These are phyloP conservation scores for Sarcophaga variegata DNA, from an alignment of 2,888 invertebrate genomes.

Conservation along the genomic window DNA sequence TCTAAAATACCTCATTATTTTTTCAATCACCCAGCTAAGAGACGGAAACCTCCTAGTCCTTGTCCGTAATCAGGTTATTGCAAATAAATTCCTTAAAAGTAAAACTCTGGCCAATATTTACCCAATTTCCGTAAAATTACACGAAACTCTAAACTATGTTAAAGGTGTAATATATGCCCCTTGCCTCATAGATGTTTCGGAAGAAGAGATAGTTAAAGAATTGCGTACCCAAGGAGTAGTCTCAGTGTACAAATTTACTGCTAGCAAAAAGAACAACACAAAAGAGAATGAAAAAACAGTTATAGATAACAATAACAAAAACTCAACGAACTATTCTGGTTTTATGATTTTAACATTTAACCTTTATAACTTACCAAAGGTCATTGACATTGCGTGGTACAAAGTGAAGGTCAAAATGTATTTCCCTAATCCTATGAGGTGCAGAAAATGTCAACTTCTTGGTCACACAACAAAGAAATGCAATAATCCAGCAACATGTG, in stretches of 20 bases:
- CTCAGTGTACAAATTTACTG: slow-evolving; percentile 12
- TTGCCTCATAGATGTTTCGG: slow-evolving; percentile 35
- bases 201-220: slow-evolving; percentile 46
- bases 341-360: slow-evolving; percentile 2
- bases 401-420: slow-evolving; percentile 9
- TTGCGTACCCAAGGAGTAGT: slow-evolving; percentile 32
- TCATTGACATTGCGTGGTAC: neutral
- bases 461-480: slow-evolving; percentile 39
- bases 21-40: slow-evolving; percentile 6
- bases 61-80: slow-evolving; percentile 19
- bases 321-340: neutral
- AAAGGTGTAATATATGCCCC: slow-evolving; percentile 49
- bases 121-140: slow-evolving; percentile 25
- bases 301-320: neutral
- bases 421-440: slow-evolving; percentile 47
- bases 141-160: slow-evolving; percentile 27
- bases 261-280: neutral
- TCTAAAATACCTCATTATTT: too few relatives aligned
- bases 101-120: slow-evolving; percentile 11
- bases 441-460: slow-evolving; percentile 36
- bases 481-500: neutral
- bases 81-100: slow-evolving; percentile 65
- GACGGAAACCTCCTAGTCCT: slow-evolving; percentile 32
- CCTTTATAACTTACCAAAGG: neutral
- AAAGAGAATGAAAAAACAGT: neutral